Evolutionary conservation across 2,888 invertebrate species (phyloP), one percentile per base, ranked within the genome.

Genomic region (Nomada fucata): DNA sequence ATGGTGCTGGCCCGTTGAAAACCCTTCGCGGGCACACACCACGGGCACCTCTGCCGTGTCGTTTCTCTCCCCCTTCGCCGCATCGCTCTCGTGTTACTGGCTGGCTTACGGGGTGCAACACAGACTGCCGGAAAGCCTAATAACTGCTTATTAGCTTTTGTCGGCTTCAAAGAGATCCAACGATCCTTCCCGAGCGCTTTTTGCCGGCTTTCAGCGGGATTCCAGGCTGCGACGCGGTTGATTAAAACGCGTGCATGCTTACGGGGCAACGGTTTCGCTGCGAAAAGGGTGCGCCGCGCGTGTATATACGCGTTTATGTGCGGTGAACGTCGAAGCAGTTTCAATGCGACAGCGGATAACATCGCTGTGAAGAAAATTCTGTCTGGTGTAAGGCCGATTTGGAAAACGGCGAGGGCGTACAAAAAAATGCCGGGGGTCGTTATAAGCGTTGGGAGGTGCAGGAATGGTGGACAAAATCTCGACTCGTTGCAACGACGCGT

Each of bases 101-200:
- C 83, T 85, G 88, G 89, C 90, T 91, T 87, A 71, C 65, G 83
- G 90, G 90, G 91, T 88, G 91, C 89, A 90, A 91, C 91, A 89
- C 89, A 89, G 84, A 90, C 78, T 59, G 50, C 83, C 85, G 85
- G 82, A 84, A 84, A 88, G 84, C 87, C 90, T 92, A 93, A 93
- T 93, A 92, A 93, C 88, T 84, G 84, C 86, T 90, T 89, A 91
- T 93, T 92, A 92, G 90, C 92, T 91, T 83, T 92, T 91, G 91
- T 91, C 91, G 73, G 89, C 64, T 82, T 91, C 91, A 91, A 92
- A 91, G 87, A 86, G 78, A 87, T 84, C 76, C 73, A 85, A 86
- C 79, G 83, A 84, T 83, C 63, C 53, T 61, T 29, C 10, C 67
- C 1, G 18, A n/a, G 10, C n/a, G 74, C 47, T 71, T 71, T 74